Base-by-base conservation (phyloP, 2,888 invertebrate species). In the Cephus sareptanus region DNA sequence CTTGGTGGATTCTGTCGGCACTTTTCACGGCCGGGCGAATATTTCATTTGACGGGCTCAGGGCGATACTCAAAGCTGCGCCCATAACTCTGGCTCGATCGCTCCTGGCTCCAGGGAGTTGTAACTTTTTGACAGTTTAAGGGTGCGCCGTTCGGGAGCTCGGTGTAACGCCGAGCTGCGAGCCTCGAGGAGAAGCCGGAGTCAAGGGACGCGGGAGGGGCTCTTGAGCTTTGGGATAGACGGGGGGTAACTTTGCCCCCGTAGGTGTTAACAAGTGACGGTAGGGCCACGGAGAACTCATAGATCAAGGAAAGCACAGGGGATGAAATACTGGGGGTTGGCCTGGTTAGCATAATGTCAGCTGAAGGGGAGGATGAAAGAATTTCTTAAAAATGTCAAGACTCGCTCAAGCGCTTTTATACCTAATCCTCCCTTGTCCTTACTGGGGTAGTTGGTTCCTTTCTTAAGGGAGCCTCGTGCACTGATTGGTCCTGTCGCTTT, bases 311-410 rank as follows among this genome's bases (percentile, higher is more conserved):
- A 76, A 78, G 78, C 81, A 84, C 83, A 81, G 82, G 75, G 75
- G 74, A 76, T 83, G 86, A 88, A 89, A 89, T 88, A 88, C 86
- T 87, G 87, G 81, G 84, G 77, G 31, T 31, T 30, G 82, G 78
- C 78, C 85, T 89, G 87, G 88, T 90, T 90, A 89, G 89, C 89
- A 90, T 90, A 90, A 90, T 90, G 89, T 87, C 88, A 88, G 85
- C 83, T 82, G 80, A 77, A 84, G 81, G 79, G 80, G 76, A 82
- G 83, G 84, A 82, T 81, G 85, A 81, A 82, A 84, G 86, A 87
- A 89, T 89, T 90, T 88, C 87, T 89, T 85, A 87, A 90, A 90
- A 90, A 88, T 89, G 89, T 90, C 90, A 86, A 56, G 56, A 56
- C 56, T 56, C 56, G 56, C 23, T 56, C 56, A 56, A 23, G 56